phyloP scores from a whole-genome alignment of 1,140 invertebrate species.

The Hetaerina americana region DNA sequence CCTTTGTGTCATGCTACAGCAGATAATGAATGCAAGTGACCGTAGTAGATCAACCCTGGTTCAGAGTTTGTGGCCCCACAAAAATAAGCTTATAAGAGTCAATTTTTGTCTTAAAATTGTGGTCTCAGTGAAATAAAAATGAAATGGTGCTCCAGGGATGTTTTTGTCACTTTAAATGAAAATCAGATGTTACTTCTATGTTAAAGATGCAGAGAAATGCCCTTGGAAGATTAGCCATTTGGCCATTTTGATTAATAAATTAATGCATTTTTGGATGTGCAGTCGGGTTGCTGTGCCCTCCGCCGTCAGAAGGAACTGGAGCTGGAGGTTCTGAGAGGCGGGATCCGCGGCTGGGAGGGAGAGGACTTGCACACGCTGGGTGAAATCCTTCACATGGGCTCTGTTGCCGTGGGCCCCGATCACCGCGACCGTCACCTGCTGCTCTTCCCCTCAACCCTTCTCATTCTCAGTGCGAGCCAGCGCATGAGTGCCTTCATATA shows the following conservation, averaged over 20 bases:
- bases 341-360: constrained; percentile 91
- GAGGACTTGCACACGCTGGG: constrained; percentile 62
- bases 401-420: constrained; percentile 64
- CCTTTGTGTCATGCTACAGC: no score
- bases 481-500: constrained; percentile 91
- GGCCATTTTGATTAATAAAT: no score
- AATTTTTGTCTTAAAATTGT: no score
- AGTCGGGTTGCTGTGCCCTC: constrained; percentile 71
- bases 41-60: no score
- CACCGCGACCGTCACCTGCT: constrained; percentile 85
- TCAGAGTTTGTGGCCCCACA: no score
- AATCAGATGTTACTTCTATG: no score
- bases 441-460: constrained; percentile 71
- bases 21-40: no score
- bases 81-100: no score
- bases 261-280: constrained; percentile 19
- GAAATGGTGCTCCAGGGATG: no score
- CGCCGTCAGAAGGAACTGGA: constrained; percentile 93
- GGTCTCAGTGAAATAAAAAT: no score
- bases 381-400: constrained; percentile 72
- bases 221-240: background rate
- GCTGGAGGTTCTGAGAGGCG: constrained; percentile 82
- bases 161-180: no score
- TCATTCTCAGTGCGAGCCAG: constrained; percentile 82
- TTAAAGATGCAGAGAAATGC: no score